These are phyloP conservation scores for Ctenopoma multispine DNA, from an alignment of 2,797 vertebrate genomes.

Conservation along the genomic window DNA sequence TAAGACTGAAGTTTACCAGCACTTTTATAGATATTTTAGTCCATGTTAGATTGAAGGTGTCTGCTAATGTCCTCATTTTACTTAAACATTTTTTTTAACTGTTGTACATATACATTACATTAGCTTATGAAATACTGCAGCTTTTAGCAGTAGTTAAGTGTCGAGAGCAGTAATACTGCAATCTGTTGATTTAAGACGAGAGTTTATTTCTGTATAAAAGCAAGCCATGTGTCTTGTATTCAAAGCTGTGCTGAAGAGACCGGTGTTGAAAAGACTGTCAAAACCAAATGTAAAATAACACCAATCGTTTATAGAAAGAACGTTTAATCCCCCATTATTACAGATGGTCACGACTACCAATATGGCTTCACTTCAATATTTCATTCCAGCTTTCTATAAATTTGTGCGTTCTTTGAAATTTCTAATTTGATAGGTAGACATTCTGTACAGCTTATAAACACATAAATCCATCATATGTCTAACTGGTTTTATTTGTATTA, in stretches of 20 bases:
- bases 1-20: neutral
- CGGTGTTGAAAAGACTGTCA: neutral
- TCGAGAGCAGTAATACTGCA: neutral
- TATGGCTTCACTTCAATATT: neutral
- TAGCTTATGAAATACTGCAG: neutral
- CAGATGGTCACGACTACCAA: neutral
- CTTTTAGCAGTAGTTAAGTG: too few relatives aligned
- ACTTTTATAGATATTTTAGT: neutral
- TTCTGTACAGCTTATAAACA: too few relatives aligned
- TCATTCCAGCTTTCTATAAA: neutral
- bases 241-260: neutral
- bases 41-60: neutral
- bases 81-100: neutral
- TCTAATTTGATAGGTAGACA: too few relatives aligned
- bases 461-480: too few relatives aligned
- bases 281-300: neutral
- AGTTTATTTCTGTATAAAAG: neutral
- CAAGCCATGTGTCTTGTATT: neutral
- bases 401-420: neutral
- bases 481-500: too few relatives aligned
- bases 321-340: neutral
- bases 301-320: neutral
- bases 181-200: too few relatives aligned
- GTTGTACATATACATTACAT: neutral
- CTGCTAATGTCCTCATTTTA: constrained; percentile 9